Evolutionary conservation across 2,113 vertebrate species (phyloP), one percentile per base, ranked within the genome.

Genomic region (Dipodomys stephensi): DNA sequence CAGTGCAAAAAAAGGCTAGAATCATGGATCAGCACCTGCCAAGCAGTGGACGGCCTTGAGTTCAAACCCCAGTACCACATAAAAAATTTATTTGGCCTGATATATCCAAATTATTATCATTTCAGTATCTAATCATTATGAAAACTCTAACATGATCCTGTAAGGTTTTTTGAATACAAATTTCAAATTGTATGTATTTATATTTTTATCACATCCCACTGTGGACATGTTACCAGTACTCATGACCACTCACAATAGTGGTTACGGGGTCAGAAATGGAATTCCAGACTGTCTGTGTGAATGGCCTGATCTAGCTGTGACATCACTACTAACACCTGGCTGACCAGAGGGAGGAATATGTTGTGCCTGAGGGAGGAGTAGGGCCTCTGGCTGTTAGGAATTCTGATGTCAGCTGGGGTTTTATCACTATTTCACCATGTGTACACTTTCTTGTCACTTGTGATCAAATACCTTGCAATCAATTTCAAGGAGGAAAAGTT

Each of bases 81-180:
- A 57, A 13, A 57, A 9, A 57, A 57, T 18, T 57, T 64, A 77
- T 88, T 91, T 78, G 84, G 81, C 35, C 28, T 30, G 49, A 53
- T 62, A 46, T 69, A 77, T 49, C 39, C 1, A 11, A 93, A 89
- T 49, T 68, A 60, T 27, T 60, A 86, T 72, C 30, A 62, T 77
- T 82, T 95, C 4, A 25, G 39, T 30, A 67, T 77, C 20, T 18
- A 53, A 67, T 94, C 87, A 86, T 16, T 60, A 87, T 74, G 13
- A 89, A 86, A 93, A 81, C 22, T 88, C 88, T 53, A 73, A 74
- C 15, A 32, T 88, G 67, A 20, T 86, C 25, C 11, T 57, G 30
- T 30, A 73, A 69, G 12, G 27, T 7, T 32, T 73, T 87, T 71
- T 90, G 68, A 57, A n/a, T 35, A 87, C 20, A 71, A 64, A 69